Conservation (phyloP, 2,888 invertebrate genomes). For the Chydorus sphaericus region DNA sequence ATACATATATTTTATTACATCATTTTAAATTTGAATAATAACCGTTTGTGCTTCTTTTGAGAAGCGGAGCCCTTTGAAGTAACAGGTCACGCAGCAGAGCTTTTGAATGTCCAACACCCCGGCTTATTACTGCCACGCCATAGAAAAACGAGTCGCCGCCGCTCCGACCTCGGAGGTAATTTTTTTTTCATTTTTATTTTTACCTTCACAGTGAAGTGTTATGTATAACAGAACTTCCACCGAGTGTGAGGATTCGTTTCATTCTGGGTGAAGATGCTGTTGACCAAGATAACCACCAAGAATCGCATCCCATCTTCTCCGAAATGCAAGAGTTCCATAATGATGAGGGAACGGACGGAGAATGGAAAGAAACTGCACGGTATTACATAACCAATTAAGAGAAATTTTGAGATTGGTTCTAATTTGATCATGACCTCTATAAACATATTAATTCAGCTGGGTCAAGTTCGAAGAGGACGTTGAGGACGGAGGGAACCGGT, state of each 20-base stretch:
- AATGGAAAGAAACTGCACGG: conserved; percentile 34
- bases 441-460: conserved; percentile 23
- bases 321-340: conserved; percentile 28
- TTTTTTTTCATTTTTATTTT: too few relatives aligned
- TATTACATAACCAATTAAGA: conserved; percentile 19
- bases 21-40: too few relatives aligned
- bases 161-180: too few relatives aligned
- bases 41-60: too few relatives aligned
- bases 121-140: too few relatives aligned
- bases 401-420: not conserved
- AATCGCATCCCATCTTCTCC: conserved; percentile 24
- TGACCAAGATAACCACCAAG: not conserved
- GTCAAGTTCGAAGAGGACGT: conserved; percentile 34
- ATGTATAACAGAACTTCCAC: not conserved
- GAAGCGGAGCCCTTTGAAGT: too few relatives aligned
- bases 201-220: too few relatives aligned
- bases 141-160: too few relatives aligned
- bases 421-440: not conserved
- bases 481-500: conserved; percentile 41
- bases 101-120: too few relatives aligned
- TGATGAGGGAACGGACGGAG: conserved; percentile 19
- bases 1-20: too few relatives aligned
- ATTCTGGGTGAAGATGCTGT: conserved; percentile 1
- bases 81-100: too few relatives aligned
- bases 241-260: not conserved